Conservation (phyloP, 2,113 vertebrate species). For the Plecotus auritus region DNA sequence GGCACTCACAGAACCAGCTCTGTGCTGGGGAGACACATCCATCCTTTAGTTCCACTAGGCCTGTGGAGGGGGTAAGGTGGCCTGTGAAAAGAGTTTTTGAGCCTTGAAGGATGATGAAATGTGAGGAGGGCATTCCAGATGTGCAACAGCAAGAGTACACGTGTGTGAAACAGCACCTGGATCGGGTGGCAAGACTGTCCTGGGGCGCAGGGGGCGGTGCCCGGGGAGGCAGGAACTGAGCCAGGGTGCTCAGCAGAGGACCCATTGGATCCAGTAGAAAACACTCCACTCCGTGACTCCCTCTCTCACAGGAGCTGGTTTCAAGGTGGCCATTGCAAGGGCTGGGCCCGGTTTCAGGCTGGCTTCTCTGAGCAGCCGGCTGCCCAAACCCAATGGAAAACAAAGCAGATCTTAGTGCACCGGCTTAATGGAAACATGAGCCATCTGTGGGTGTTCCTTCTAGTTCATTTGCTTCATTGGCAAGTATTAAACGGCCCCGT, state of each 20-base stretch:
- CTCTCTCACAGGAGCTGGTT: background rate
- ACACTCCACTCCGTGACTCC: background rate
- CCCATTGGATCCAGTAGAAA: background rate
- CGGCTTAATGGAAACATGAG: slow-evolving; percentile 70
- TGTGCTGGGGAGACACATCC: too few relatives aligned
- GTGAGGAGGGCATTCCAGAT: background rate
- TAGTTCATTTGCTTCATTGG: slow-evolving; percentile 81
- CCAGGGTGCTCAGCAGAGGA: background rate
- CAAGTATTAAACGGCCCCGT: slow-evolving; percentile 78
- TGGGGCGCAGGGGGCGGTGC: background rate
- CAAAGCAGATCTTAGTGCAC: slow-evolving; percentile 65
- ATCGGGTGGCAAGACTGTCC: fast-evolving
- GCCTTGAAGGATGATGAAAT: background rate
- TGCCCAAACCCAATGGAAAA: slow-evolving; percentile 38
- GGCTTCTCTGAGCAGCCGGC: background rate
- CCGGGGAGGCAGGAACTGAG: fast-evolving
- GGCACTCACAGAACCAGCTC: background rate
- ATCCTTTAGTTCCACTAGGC: background rate
- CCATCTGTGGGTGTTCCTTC: slow-evolving; percentile 83
- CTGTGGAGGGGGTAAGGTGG: background rate
- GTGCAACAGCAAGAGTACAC: fast-evolving
- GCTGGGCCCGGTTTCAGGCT: background rate
- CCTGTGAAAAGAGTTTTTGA: background rate
- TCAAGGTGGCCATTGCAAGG: background rate
- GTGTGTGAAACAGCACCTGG: fast-evolving